These are phyloP conservation scores for Ceyx cyanopectus DNA, from an alignment of 2,113 vertebrate species.

Conservation along the genomic window DNA sequence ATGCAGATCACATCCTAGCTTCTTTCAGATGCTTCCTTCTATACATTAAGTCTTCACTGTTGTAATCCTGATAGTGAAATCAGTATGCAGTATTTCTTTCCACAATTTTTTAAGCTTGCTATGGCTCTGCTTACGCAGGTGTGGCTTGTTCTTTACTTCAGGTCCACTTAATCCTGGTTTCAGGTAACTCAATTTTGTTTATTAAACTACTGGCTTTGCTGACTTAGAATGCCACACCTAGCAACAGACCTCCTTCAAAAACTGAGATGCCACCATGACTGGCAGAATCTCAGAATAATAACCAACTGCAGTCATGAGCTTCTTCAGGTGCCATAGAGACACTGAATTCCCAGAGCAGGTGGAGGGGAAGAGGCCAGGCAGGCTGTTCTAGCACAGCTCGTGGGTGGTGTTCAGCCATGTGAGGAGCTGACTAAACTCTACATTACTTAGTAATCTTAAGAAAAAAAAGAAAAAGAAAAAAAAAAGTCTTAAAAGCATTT, in stretches of 20 bases:
- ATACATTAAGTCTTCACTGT: neutral
- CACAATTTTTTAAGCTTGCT: neutral
- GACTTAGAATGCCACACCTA: neutral
- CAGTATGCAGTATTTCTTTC: neutral
- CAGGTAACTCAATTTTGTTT: neutral
- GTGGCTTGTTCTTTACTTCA: neutral
- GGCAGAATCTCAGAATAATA: neutral
- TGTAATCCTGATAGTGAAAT: neutral
- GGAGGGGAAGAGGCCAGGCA: neutral
- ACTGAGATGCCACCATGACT: rapidly evolving
- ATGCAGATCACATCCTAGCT: neutral
- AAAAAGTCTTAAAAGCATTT: neutral
- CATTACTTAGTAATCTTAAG: neutral
- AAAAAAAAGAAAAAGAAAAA: neutral
- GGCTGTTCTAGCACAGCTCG: rapidly evolving
- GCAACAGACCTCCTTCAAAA: neutral
- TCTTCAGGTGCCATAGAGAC: neutral
- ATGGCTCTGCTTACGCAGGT: neutral
- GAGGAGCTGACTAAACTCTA: neutral
- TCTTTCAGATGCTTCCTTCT: neutral
- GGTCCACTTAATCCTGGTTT: neutral
- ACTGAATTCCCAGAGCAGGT: neutral
- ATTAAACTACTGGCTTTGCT: neutral
- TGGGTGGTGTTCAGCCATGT: rapidly evolving
- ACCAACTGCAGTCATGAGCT: neutral